phyloP scores from a whole-genome alignment of 2,888 invertebrate species.

The Acanthosepion esculentum region DNA sequence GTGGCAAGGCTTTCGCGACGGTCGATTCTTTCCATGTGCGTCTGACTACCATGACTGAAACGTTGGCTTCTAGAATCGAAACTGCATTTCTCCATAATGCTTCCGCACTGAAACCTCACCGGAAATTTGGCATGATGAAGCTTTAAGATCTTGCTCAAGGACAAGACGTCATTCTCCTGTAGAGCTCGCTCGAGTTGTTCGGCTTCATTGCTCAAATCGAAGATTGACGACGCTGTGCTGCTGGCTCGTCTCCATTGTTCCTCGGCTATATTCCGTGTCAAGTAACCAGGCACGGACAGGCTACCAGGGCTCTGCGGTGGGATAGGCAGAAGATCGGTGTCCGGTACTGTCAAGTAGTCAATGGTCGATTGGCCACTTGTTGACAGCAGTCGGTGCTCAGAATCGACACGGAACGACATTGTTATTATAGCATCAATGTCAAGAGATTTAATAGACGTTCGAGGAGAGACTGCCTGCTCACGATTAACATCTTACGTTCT shows the following conservation, averaged over 20 bases:
- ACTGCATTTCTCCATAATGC: conserved; percentile 56
- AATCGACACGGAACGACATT: conserved; percentile 49
- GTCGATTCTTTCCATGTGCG: conserved; percentile 72
- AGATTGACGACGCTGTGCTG: conserved; percentile 76
- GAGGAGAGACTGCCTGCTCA: no score
- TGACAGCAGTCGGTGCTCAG: conserved; percentile 53
- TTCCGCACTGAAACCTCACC: conserved; percentile 52
- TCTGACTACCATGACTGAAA: conserved; percentile 67
- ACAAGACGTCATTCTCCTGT: conserved; percentile 77
- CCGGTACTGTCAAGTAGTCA: conserved; percentile 52
- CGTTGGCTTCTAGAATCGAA: conserved; percentile 63
- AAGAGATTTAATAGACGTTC: background rate
- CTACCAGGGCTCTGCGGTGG: conserved; percentile 51
- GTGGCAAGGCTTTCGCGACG: conserved; percentile 68
- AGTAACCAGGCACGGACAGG: conserved; percentile 52
- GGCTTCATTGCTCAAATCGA: conserved; percentile 76
- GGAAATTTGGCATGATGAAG: conserved; percentile 77
- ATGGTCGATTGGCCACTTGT: conserved; percentile 51
- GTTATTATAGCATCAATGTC: background rate
- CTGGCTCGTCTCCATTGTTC: conserved; percentile 57
- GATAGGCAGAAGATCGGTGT: conserved; percentile 49
- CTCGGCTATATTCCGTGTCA: conserved; percentile 53
- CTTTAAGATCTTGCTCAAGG: conserved; percentile 77
- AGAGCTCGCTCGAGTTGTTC: conserved; percentile 78
- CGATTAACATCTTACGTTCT: background rate